Conservation (phyloP, 2,888 invertebrate species). For the Ischnura elegans region DNA sequence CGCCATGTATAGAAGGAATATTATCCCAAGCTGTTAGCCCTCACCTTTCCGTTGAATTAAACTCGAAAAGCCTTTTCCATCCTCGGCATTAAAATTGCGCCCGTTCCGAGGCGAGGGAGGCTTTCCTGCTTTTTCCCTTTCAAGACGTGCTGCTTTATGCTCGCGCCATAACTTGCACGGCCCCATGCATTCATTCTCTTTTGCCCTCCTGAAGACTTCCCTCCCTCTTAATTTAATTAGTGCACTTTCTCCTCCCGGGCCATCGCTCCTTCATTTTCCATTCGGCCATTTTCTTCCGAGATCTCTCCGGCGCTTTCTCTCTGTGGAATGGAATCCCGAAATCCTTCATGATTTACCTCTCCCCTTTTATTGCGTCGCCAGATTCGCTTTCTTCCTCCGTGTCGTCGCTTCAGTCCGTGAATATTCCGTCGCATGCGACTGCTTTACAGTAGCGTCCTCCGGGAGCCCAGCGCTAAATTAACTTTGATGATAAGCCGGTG, state of each 20-base stretch:
- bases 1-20: background rate
- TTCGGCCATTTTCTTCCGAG: background rate
- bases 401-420: background rate
- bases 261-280: background rate
- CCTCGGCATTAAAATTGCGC: background rate
- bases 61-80: background rate
- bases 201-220: background rate
- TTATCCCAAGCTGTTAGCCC: background rate
- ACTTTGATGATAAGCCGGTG: background rate
- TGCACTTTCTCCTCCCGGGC: constrained; percentile 41
- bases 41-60: constrained; percentile 19
- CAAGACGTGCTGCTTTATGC: constrained; percentile 45
- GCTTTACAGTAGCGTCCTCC: background rate
- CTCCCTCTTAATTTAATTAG: constrained; percentile 60
- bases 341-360: constrained; percentile 58
- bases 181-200: constrained; percentile 42
- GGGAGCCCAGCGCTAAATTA: background rate
- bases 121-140: background rate
- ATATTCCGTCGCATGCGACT: background rate
- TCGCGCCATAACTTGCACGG: constrained; percentile 46
- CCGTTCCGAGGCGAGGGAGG: background rate
- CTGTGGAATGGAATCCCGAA: constrained; percentile 15
- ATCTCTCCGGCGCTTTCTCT: background rate
- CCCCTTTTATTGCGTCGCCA: constrained; percentile 19
- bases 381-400: constrained; percentile 18